These are phyloP conservation scores for Grammomys surdaster DNA, from an alignment of 2,113 vertebrate genomes.

Conservation along the genomic window DNA sequence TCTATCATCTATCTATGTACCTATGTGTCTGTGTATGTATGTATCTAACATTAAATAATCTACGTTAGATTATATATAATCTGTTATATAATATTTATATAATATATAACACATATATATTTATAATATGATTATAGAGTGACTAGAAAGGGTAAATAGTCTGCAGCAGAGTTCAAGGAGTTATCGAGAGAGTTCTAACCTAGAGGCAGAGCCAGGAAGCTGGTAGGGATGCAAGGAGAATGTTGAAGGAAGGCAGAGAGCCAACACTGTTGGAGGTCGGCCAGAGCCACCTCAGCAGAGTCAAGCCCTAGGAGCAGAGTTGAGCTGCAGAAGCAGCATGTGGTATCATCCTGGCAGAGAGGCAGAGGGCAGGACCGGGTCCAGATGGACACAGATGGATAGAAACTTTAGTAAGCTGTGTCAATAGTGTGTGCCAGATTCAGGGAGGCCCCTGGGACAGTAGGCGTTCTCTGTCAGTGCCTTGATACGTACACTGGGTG, in stretches of 20 bases:
- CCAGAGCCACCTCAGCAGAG: not conserved
- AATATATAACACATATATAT: too few species aligned
- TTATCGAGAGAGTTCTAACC: not conserved
- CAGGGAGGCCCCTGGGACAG: not conserved
- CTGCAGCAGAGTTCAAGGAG: not conserved
- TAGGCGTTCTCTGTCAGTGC: not conserved
- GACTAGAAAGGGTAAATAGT: not conserved
- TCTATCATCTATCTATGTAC: not conserved
- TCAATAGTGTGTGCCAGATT: not conserved
- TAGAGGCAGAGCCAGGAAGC: not conserved
- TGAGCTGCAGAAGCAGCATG: not conserved
- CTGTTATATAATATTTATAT: too few species aligned
- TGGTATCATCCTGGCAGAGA: not conserved
- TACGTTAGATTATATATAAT: too few species aligned
- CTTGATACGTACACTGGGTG: not conserved
- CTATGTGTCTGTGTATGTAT: too few species aligned
- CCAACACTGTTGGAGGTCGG: not conserved
- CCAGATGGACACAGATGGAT: not conserved
- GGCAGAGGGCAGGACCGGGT: not conserved
- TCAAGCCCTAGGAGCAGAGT: not conserved
- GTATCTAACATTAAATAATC: too few species aligned
- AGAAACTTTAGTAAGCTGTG: not conserved
- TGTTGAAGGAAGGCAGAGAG: not conserved
- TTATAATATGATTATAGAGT: not conserved
- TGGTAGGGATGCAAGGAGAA: not conserved